Percentiles rank a stretch among this genome's conserved stretches.
phyloP scores from a whole-genome alignment of 2,888 invertebrate species.

The Drosophila affinis region DNA sequence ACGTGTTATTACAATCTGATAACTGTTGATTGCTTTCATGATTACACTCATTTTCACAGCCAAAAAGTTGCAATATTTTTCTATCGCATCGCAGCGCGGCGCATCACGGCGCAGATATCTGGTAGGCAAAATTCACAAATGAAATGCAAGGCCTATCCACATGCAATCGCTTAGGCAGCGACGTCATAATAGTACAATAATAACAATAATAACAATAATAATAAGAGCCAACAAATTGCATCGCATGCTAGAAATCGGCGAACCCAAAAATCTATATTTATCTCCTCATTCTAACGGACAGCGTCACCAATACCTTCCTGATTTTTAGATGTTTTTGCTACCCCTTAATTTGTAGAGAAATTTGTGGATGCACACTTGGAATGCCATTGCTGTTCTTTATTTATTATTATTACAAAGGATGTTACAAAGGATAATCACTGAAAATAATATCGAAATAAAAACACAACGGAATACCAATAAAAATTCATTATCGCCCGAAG shows the following conservation, averaged over 20 bases:
- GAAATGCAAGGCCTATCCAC: too few species aligned
- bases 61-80: neutral
- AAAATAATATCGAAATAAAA: neutral
- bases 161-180: constrained; percentile 1
- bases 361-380: neutral
- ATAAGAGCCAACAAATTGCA: constrained; percentile 28
- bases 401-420: too few species aligned
- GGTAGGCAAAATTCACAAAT: too few species aligned
- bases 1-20: neutral
- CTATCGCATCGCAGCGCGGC: too few species aligned
- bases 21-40: neutral
- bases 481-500: too few species aligned
- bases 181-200: constrained; percentile 31
- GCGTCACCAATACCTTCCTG: neutral
- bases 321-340: neutral
- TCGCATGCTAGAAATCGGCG: constrained; percentile 55
- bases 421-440: too few species aligned
- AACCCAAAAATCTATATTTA: constrained; percentile 65
- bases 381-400: too few species aligned
- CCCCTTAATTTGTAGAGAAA: neutral
- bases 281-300: constrained; percentile 30
- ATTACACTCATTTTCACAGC: constrained; percentile 1
- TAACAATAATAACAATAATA: constrained; percentile 9
- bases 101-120: too few species aligned
- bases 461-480: neutral